Evolutionary conservation across 2,888 invertebrate species (phyloP), one percentile per base, ranked within the genome.

Genomic region (Drosophila seclusa): DNA sequence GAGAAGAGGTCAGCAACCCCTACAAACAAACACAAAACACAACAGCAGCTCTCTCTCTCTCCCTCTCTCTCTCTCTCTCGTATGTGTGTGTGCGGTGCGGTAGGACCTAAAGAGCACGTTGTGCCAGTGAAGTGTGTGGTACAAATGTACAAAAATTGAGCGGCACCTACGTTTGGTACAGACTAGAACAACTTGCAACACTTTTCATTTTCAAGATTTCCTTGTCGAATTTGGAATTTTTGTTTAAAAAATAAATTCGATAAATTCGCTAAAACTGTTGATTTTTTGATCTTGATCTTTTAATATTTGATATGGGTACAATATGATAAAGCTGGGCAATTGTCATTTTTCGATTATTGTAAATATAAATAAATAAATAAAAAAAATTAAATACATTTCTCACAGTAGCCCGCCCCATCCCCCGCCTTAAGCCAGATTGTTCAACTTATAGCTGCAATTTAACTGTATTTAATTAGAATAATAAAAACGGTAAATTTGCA

Each of bases 1-100:
- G 93, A 93, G 92, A 93, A 91, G 92, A 93, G 93, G 93, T 93
- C 92, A 92, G 91, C 92, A 93, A 93, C 93, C 93, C 92, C 91
- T 90, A 91, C 85, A 65, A 59, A 62, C 62, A 49, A 34, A 45
- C 64, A 49, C 59, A 68, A 57, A 50, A 60, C 36, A 54, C 36
- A 65, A 38, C 53, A 50, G 55, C 65, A 69, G 48, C 49, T 65
- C 42, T 54, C 59, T 18, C 45, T 18, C 60, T 38, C 70, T 52
- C 74, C 52, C 62, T 59, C 62, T 59, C 48, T 1, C 58, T 57
- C 64, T 34, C 11, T 29, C 5, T 34, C 31, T 34, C 50, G 31
- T n/a, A 38, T 40, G 45, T 60, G n/a, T 59, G 59, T 61, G 32
- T 32, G 11, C 45, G 34, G 66, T 69, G 68, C 54, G 61, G 65